phyloP scores from a whole-genome alignment of 2,113 vertebrate genomes.

The Scalopus aquaticus region DNA sequence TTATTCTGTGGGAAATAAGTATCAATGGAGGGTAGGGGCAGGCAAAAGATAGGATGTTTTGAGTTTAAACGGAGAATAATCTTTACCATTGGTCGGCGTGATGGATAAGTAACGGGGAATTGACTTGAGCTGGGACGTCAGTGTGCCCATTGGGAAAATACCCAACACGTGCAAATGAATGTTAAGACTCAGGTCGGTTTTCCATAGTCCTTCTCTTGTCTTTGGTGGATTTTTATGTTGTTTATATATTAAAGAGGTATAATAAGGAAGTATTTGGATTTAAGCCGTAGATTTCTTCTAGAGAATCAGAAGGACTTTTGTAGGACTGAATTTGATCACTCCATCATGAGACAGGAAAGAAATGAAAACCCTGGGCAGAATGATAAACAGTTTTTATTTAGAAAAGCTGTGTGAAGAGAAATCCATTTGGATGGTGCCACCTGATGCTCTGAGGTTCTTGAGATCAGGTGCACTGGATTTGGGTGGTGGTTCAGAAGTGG shows the following conservation, averaged over 20 bases:
- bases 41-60: not conserved
- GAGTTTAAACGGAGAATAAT: not conserved
- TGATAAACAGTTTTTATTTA: not conserved
- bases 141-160: not conserved
- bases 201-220: not conserved
- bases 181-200: not conserved
- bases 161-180: not conserved
- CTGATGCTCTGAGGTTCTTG: not conserved
- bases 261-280: not conserved
- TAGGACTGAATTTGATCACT: not conserved
- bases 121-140: not conserved
- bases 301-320: not conserved
- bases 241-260: not conserved
- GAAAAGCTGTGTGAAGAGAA: not conserved
- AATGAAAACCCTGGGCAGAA: not conserved
- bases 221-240: not conserved
- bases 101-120: not conserved
- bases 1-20: not conserved
- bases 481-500: not conserved
- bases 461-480: not conserved
- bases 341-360: not conserved
- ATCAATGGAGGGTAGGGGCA: not conserved
- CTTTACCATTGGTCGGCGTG: not conserved
- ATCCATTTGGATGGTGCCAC: not conserved
- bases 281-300: not conserved